A percentile compares a stretch with the other conserved stretches of the same genome.
These are phyloP conservation scores for Tribolium castaneum DNA, from an alignment of 1,140 invertebrate genomes.

Conservation along the genomic window DNA sequence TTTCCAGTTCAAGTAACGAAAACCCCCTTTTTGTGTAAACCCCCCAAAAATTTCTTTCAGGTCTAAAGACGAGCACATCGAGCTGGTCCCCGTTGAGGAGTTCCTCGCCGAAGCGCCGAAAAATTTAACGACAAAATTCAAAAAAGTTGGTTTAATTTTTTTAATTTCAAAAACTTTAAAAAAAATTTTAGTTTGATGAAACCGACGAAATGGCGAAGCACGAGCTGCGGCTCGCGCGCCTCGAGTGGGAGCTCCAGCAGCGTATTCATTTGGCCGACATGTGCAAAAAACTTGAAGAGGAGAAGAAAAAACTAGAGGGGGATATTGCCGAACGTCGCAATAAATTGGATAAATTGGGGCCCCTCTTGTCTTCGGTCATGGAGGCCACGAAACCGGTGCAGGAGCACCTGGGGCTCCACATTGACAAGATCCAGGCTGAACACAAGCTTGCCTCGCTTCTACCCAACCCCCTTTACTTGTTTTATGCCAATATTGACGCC, in stretches of 20 bases:
- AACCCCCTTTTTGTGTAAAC: not conserved
- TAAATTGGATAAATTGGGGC: slow-evolving; percentile 83
- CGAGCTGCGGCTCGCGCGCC: slow-evolving; percentile 82
- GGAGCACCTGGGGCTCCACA: slow-evolving; percentile 85
- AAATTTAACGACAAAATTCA: slow-evolving; percentile 61
- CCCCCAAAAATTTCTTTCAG: slow-evolving; percentile 65
- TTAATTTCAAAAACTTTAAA: no score
- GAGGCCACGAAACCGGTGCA: slow-evolving; percentile 90
- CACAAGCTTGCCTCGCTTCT: slow-evolving; percentile 81
- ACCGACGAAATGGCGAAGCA: slow-evolving; percentile 67
- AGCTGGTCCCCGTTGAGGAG: slow-evolving; percentile 85
- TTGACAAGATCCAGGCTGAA: slow-evolving; percentile 81
- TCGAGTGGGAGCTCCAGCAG: slow-evolving; percentile 94
- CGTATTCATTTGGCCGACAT: slow-evolving; percentile 83
- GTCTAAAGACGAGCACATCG: slow-evolving; percentile 94
- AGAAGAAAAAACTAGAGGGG: slow-evolving; percentile 73
- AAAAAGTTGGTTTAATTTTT: slow-evolving; percentile 44
- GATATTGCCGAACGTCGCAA: slow-evolving; percentile 85
- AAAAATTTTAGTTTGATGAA: slow-evolving; percentile 50
- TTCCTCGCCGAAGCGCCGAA: slow-evolving; percentile 87
- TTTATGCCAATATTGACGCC: slow-evolving; percentile 88
- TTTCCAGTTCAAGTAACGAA: slow-evolving; percentile 84
- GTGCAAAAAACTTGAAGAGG: slow-evolving; percentile 80
- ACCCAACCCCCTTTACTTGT: slow-evolving; percentile 85
- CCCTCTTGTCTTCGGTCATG: slow-evolving; percentile 79